Conservation (phyloP, 2,888 invertebrate species). For the Pimpla rufipes region DNA sequence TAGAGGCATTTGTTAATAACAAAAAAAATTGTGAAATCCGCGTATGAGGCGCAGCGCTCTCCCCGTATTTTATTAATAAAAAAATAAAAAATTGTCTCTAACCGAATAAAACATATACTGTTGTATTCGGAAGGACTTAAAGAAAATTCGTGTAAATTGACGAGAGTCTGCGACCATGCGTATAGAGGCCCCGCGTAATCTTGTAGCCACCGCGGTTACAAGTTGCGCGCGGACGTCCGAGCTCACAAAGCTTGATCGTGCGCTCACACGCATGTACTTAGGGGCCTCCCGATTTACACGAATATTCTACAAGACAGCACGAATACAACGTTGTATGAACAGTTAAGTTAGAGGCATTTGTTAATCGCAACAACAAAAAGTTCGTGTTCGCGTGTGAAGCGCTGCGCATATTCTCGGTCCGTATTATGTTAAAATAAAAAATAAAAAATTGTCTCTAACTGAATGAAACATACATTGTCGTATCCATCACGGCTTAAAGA, state of each 20-base stretch:
- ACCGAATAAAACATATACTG: neutral
- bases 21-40: neutral
- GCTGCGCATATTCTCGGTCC: neutral
- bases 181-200: no score
- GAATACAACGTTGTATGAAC: neutral
- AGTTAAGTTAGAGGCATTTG: neutral
- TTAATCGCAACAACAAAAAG: neutral
- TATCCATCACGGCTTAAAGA: neutral
- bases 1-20: neutral
- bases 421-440: neutral
- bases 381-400: neutral
- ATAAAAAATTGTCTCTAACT: neutral
- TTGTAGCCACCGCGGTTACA: no score
- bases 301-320: neutral
- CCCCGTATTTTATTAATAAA: neutral
- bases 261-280: neutral
- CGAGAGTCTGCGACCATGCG: no score
- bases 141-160: no score
- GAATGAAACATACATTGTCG: neutral
- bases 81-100: neutral
- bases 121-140: conserved; percentile 5
- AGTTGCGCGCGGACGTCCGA: neutral
- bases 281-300: neutral
- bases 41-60: neutral
- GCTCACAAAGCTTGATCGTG: neutral